A percentile compares a stretch with the other conserved stretches of the same genome.
phyloP scores from a whole-genome alignment of 2,797 vertebrate species.

The Glossophaga mutica region DNA sequence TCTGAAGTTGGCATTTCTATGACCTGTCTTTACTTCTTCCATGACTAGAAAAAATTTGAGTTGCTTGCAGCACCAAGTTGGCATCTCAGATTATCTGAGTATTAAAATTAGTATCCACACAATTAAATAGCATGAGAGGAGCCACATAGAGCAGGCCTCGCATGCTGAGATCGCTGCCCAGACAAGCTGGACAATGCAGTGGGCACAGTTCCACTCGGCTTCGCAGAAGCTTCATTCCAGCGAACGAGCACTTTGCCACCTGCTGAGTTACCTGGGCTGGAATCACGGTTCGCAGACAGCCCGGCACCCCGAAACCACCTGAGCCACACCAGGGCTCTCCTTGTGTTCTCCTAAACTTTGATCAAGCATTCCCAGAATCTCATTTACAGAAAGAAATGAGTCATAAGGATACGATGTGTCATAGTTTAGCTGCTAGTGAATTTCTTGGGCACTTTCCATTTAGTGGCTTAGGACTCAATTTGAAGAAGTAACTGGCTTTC shows the following conservation, averaged over 20 bases:
- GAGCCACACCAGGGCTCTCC: not conserved
- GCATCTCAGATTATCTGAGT: not conserved
- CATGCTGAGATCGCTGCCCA: not conserved
- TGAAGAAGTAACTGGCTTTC: not conserved
- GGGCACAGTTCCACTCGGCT: not conserved
- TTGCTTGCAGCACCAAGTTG: not conserved
- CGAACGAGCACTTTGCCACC: not conserved
- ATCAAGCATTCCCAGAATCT: conserved; percentile 20
- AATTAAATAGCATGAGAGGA: not conserved
- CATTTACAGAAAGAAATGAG: not conserved
- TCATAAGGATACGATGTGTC: not conserved
- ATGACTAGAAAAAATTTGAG: not conserved
- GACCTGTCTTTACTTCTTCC: not conserved
- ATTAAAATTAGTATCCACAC: not conserved
- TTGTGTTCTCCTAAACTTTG: not conserved
- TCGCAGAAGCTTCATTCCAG: not conserved
- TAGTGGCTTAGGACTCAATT: not conserved
- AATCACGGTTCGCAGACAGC: not conserved
- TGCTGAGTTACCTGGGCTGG: not conserved
- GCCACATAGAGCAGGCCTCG: not conserved
- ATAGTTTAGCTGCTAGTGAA: not conserved
- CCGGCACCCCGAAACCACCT: not conserved
- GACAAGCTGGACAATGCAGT: not conserved
- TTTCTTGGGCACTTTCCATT: not conserved
- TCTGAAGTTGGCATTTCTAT: not conserved